Base-by-base conservation (phyloP, 1,140 invertebrate genomes). In the Drosophila truncata region DNA sequence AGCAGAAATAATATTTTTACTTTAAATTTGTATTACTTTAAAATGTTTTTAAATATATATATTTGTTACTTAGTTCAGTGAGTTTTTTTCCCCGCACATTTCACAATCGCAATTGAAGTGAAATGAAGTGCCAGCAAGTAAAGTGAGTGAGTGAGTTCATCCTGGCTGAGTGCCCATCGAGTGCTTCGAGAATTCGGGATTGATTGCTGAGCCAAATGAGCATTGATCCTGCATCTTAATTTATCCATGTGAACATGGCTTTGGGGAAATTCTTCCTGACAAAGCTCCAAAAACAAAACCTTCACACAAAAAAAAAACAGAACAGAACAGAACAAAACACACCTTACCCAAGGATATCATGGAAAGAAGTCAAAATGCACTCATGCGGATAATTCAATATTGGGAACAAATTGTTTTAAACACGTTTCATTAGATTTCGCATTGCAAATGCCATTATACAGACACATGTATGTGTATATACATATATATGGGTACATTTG, bases 381-480 rank as follows among this genome's bases (percentile, higher is more conserved):
- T 79, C 85, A 70, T 75, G 81, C 84, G 85, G 50, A 76, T 88
- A 88, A 88, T 90, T 90, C 78, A 85, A 88, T 90, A 90, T 90
- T 88, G 85, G 71, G 74, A 85, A 88, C 81, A 88, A 88, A 88
- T 90, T 88, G 85, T 88, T 88, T 88, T 85, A 79, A 88, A 79
- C 85, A 88, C 82, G 85, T 88, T 90, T 90, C 85, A 88, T 88
- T 88, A 88, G 85, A 84, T 69, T 81, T 78, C 70, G 60, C 73
- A 90, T 74, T 61, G 69, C 54, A 76, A 60, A 86, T 66, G 77
- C 78, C 63, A 76, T 74, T 65, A 63, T 37, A 13, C 33, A 11
- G n/a, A 35, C 29, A 27, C 16, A 27, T 29, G 35, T 42, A 11
- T 18, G 4, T 29, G n/a, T 25, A 25, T 13, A 25, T 54, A 20